Evolutionary conservation across 2,797 vertebrate species (phyloP), one percentile per base, ranked within the genome.

Genomic region (Syngnathus rostellatus): DNA sequence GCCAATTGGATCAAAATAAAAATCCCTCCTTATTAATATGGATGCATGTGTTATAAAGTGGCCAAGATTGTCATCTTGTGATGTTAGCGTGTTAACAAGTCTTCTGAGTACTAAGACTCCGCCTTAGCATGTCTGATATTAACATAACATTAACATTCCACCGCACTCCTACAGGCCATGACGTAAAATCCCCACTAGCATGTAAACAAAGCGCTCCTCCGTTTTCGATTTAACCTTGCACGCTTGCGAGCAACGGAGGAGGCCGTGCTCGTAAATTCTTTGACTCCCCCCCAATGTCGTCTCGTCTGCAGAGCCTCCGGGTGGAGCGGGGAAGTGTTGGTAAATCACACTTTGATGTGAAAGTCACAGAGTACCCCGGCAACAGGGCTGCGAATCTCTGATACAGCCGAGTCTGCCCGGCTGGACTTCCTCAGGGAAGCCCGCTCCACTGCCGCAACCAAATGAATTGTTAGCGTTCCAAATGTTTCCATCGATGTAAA

Each of bases 311-410:
- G 59, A 38, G 66, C 77, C 77, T 77, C 71, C 61, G 65, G 77
- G 74, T 73, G 79, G 76, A 72, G 73, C 62, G 61, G 64, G 64
- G 66, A 71, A 66, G 79, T 66, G 71, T 70, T 74, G 73, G 69
- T 72, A 76, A 83, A 80, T 78, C 74, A 45, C 75, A 46, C 70
- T 85, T 82, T 87, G 79, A 87, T 76, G 85, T 71, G 62, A 69
- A 65, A 73, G 70, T 67, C 0, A 63, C 72, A 72, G 66, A 77
- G 75, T 73, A 16, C 78, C 61, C 76, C 62, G 76, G 73, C 77
- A 77, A 69, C 61, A 72, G 70, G 72, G 64, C 77, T 67, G 82
- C 76, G 62, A 66, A 62, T 77, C 69, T 81, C 76, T 76, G 78
- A 83, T 84, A 79, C 6, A 8, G 72, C 66, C 72, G 81, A 69